Conservation (phyloP, 1,140 invertebrate genomes). For the Drosophila serrata region DNA sequence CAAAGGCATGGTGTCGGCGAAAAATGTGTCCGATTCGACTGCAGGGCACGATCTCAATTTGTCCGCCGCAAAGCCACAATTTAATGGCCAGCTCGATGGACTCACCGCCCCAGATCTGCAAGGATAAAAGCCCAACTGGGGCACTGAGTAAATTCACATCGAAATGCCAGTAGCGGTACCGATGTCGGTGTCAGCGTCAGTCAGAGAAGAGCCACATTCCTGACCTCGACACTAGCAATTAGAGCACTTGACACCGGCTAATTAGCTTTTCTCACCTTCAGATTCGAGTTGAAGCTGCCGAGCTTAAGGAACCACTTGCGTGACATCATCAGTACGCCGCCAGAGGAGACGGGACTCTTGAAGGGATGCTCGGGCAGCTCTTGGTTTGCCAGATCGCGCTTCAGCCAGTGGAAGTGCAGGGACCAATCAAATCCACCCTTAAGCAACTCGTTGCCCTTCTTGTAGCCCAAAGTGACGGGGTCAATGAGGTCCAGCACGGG, state of each 20-base stretch:
- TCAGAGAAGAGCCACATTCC: conserved; percentile 27
- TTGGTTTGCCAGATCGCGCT: conserved; percentile 76
- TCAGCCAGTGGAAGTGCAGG: conserved; percentile 98
- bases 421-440: conserved; percentile 97
- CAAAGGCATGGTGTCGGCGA: conserved; percentile 91
- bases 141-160: conserved; percentile 1
- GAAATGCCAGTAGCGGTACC: conserved; percentile 17
- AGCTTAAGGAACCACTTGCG: conserved; percentile 92
- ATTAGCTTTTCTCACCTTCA: conserved; percentile 84
- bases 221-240: conserved; percentile 60
- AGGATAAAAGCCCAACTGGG: conserved; percentile 7
- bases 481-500: conserved; percentile 88
- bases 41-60: conserved; percentile 92
- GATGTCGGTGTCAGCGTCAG: conserved; percentile 9
- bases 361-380: conserved; percentile 42
- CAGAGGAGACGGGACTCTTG: conserved; percentile 91
- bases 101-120: conserved; percentile 98
- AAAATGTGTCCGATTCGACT: conserved; percentile 94
- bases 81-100: conserved; percentile 98
- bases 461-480: conserved; percentile 87
- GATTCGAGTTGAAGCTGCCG: conserved; percentile 91
- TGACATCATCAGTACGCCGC: conserved; percentile 91
- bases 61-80: conserved; percentile 91
- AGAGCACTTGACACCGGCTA: conserved; percentile 59
- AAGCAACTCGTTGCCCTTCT: conserved; percentile 88